Evolutionary conservation across 1,140 invertebrate species (phyloP), one percentile per base, ranked within the genome.

Genomic region (Trichonephila clavata): DNA sequence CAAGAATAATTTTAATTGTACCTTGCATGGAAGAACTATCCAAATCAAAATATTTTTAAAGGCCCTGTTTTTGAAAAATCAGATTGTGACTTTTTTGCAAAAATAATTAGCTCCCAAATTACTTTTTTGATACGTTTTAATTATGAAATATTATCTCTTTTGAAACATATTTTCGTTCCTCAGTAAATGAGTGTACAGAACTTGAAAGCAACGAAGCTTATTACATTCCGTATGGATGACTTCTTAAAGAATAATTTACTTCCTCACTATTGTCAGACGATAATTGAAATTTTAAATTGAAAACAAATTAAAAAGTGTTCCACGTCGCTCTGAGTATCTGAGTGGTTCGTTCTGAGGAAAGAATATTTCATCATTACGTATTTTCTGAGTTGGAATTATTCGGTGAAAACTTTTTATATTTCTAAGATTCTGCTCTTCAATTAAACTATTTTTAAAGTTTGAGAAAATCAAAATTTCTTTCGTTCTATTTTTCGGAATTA

Each of bases 241-340:
- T 68, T 14, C 7, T 27, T 68, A 27, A 13, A 68, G n/a, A 68
- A n/a, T 68, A 68, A 68, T 24, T 24, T 68, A 68, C 65, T 24
- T 27, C 21, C 65, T 39, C 32, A 24, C 10, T 21, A 68, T 68
- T 68, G 65, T 68, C 21, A 68, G 65, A 68, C n/a, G 24, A 24
- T 68, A 68, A 68, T 68, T 68, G 65, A 68, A 68, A 68, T 68
- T 68, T 68, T 24, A 68, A 24, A 68, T 68, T 68, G n/a, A 68
- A 68, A 68, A 68, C 24, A 24, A 68, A 68, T 24, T 13, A 24
- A 68, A 14, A 68, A 68, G n/a, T 68, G 24, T 68, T 68, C 24
- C 10, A 50, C 10, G 50, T 50, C 7, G 50, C 10, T 14, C 6
- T 14, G 6, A 27, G 3, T 68, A n/a, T 68, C 27, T 21, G 65